Percentiles rank a stretch among this genome's conserved stretches.
These are phyloP conservation scores for Drosophila borealis DNA, from an alignment of 2,888 invertebrate genomes.

Conservation along the genomic window DNA sequence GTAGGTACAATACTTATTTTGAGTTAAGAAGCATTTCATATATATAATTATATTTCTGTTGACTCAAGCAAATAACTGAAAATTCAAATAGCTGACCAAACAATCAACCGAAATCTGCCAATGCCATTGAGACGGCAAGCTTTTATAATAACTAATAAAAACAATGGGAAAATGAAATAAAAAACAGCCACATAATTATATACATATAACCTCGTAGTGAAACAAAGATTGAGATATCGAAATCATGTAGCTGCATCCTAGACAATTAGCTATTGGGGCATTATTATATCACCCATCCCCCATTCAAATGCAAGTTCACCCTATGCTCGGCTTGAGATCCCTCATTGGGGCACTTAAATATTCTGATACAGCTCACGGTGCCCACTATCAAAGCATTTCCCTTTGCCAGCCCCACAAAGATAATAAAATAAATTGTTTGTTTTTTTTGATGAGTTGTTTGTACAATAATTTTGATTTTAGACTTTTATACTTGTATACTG, in stretches of 20 bases:
- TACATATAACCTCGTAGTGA: constrained; percentile 17
- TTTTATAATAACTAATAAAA: constrained; percentile 34
- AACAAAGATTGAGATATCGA: constrained; percentile 19
- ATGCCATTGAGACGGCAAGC: constrained; percentile 54
- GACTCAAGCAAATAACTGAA: constrained; percentile 27
- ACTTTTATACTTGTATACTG: constrained; percentile 51
- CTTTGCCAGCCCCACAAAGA: constrained; percentile 18
- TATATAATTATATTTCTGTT: constrained; percentile 26
- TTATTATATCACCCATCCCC: constrained; percentile 12
- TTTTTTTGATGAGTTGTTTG: constrained; percentile 37
- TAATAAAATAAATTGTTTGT: constrained; percentile 2
- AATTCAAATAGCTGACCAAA: constrained; percentile 56
- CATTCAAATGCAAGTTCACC: constrained; percentile 2
- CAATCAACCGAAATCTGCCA: constrained; percentile 64
- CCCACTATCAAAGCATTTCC: constrained; percentile 39
- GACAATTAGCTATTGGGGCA: constrained; percentile 20
- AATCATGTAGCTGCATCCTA: constrained; percentile 24
- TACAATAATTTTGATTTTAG: constrained; percentile 27
- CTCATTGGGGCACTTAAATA: constrained; percentile 1
- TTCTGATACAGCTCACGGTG: constrained; percentile 12
- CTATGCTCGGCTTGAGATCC: constrained; percentile 16
- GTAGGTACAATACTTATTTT: constrained; percentile 30
- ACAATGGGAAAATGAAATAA: constrained; percentile 9
- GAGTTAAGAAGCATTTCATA: constrained; percentile 14
- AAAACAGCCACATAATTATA: not conserved